Evolutionary conservation across 2,797 vertebrate species (phyloP), one percentile per base, ranked within the genome.

Genomic region (Sebastes baramenuke): DNA sequence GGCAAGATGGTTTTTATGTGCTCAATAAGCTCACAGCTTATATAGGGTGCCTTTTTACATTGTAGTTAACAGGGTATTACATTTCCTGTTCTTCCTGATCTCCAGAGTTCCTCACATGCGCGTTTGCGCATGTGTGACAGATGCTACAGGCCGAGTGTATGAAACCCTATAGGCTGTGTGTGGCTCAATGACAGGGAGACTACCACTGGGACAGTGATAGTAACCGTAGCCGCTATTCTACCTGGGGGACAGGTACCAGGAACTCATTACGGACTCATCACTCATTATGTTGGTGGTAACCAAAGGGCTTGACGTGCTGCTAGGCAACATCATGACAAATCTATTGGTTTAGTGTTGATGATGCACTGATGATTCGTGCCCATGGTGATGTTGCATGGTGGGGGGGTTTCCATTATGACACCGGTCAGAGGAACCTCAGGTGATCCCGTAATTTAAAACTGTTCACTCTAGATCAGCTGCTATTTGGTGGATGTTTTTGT

Each of bases 251-350:
- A 60, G 71, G 69, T 66, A 79, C 9, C 62, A 42, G 60, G 25
- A 64, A 46, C 38, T 75, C 67, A 83, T 78, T 67, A 61, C 72
- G 8, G 69, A 56, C 72, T 65, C 72, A 67, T 84, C 54, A 7
- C 36, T 85, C 84, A 72, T 77, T 46, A 55, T 77, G 73, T 64
- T 70, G 72, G 36, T 38, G 59, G 81, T 54, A 38, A 87, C 73
- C 46, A 54, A 75, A 77, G 78, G 65, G 55, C 59, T 54, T 30
- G 42, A 58, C 16, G 5, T n/a, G 84, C 79, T 90, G 82, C 91
- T 86, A 79, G 72, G 87, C 74, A 92, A 90, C 80, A 16, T 42
- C 42, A 8, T 65, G 82, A 89, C 46, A 77, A 56, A 82, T 79
- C 67, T 68, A 42, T 73, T 80, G 61, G 46, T 68, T 83, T 38